A percentile compares a stretch with the other conserved stretches of the same genome.
These are phyloP conservation scores for Donacobius atricapilla DNA, from an alignment of 2,113 vertebrate genomes.

Conservation along the genomic window DNA sequence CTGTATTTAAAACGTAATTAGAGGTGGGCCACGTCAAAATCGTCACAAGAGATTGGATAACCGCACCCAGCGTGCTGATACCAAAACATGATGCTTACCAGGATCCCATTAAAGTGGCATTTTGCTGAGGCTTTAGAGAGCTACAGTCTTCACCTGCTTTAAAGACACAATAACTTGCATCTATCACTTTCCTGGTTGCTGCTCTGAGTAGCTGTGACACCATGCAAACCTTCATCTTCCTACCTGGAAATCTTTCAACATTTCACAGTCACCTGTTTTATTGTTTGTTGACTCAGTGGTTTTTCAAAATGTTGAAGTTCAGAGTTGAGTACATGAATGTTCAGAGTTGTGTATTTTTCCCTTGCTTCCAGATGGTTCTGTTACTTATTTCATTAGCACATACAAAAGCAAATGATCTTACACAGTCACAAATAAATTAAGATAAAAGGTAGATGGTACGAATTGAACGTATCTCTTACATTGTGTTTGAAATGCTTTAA, in stretches of 20 bases:
- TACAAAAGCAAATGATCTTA: neutral
- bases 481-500: neutral
- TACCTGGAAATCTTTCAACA: neutral
- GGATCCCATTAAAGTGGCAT: neutral
- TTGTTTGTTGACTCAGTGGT: neutral
- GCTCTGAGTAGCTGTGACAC: neutral
- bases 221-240: neutral
- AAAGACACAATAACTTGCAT: neutral
- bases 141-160: neutral
- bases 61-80: neutral
- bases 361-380: neutral
- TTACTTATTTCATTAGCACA: neutral
- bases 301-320: neutral
- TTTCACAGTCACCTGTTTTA: neutral
- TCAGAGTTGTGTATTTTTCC: neutral
- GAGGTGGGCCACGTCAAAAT: constrained; percentile 20
- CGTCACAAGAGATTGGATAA: neutral
- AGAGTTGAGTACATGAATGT: neutral
- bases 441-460: neutral
- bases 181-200: neutral
- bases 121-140: neutral
- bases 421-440: neutral
- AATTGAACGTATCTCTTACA: fast-evolving
- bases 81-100: neutral
- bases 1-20: constrained; percentile 63